Conservation (phyloP, 2,888 invertebrate species). For the Ormyrus nitidulus region DNA sequence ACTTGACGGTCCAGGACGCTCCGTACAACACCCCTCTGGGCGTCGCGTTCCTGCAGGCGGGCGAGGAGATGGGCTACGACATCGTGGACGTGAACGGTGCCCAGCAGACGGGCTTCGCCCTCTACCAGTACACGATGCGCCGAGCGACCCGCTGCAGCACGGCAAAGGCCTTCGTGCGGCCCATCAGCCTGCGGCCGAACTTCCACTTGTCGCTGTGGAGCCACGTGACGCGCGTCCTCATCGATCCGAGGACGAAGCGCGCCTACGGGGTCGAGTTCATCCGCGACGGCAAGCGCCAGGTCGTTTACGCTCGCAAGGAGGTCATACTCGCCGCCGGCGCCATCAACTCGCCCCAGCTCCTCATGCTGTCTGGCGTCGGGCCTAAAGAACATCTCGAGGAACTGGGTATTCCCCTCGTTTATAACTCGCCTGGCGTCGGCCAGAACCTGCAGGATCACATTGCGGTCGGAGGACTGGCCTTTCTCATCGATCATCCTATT, state of each 20-base stretch:
- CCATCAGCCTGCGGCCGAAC: conserved; percentile 85
- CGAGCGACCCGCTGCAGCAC: conserved; percentile 89
- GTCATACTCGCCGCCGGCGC: conserved; percentile 93
- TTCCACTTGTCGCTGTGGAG: conserved; percentile 89
- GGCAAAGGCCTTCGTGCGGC: conserved; percentile 90
- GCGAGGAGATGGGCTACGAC: conserved; percentile 94
- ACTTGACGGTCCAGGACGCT: conserved; percentile 85
- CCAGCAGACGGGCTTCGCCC: conserved; percentile 90
- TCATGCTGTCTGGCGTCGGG: conserved; percentile 95
- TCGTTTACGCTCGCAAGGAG: conserved; percentile 84
- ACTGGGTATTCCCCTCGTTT: conserved; percentile 84
- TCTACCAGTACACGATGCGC: conserved; percentile 93
- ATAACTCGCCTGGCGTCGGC: conserved; percentile 89
- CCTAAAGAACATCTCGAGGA: conserved; percentile 84
- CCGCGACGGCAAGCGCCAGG: conserved; percentile 80
- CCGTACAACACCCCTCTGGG: conserved; percentile 90
- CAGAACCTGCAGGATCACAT: conserved; percentile 93
- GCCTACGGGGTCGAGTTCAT: conserved; percentile 89
- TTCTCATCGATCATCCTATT: conserved; percentile 87
- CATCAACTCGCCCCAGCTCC: conserved; percentile 92
- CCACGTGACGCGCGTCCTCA: conserved; percentile 86
- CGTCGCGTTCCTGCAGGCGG: conserved; percentile 90
- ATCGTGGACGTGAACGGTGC: conserved; percentile 90
- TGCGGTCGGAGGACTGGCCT: conserved; percentile 89
- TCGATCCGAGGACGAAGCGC: conserved; percentile 83